phyloP scores from a whole-genome alignment of 2,888 invertebrate genomes.

The Lasioglossum oenotherae region DNA sequence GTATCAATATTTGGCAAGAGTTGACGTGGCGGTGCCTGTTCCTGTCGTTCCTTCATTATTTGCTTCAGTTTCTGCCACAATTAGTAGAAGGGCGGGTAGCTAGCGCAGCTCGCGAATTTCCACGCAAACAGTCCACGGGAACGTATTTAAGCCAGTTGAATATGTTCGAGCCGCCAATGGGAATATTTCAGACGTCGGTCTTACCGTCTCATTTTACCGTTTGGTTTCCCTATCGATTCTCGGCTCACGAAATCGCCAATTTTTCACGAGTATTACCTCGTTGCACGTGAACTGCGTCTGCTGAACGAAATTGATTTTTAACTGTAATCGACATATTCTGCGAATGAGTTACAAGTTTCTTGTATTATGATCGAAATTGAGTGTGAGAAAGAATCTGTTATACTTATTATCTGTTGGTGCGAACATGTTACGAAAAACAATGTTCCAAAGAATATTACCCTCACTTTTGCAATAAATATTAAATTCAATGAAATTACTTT shows the following conservation, averaged over 20 bases:
- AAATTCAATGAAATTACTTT: no score
- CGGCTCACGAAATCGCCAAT: not conserved
- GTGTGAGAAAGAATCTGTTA: no score
- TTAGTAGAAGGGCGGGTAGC: constrained; percentile 52
- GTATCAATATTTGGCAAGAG: constrained; percentile 65
- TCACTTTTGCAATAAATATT: no score
- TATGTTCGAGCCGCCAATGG: constrained; percentile 43
- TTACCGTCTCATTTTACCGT: constrained; percentile 32
- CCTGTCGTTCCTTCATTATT: constrained; percentile 60
- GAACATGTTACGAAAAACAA: no score
- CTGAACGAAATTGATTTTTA: not conserved
- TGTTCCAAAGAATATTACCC: no score
- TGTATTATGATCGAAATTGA: not conserved
- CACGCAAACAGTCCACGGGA: constrained; percentile 49
- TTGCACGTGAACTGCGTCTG: not conserved
- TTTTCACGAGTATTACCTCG: not conserved
- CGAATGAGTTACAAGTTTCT: no score
- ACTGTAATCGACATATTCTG: not conserved
- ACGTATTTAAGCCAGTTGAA: constrained; percentile 48
- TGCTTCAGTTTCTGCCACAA: constrained; percentile 56
- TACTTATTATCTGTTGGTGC: no score
- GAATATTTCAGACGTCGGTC: constrained; percentile 52
- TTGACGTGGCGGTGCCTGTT: constrained; percentile 49
- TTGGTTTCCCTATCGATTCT: constrained; percentile 8
- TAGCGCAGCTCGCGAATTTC: constrained; percentile 42